Evolutionary conservation across 2,888 invertebrate genomes (phyloP), one percentile per base, ranked within the genome.

Genomic region (Cinara cedri): DNA sequence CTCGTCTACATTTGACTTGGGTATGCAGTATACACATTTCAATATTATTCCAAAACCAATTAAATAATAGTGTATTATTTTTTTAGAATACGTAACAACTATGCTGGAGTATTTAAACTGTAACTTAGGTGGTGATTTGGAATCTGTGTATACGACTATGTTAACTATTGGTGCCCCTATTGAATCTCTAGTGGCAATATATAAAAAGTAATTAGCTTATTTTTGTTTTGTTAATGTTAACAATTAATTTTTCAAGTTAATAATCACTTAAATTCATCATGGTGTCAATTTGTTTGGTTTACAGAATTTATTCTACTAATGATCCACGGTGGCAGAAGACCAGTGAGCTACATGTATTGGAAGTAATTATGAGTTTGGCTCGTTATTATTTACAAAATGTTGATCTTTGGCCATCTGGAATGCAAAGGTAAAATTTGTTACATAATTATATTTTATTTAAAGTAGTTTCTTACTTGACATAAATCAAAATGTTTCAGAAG

Each of bases 31-130:
- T 62, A 54, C 14, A 24, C 11, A 19, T 44, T 34, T 42, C 34
- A 34, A 51, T 13, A 11, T 75, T 55, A 26, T 49, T 44, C 54
- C 19, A 34, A 62, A 24, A 55, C 4, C 26, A n/a, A 81, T 55
- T 16, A 9, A 42, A n/a, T 2, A 24, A 11, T 57, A 42, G 13
- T 49, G 60, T 74, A 74, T 8, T 82, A 80, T 80, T 82, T 82
- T 63, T 82, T 87, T 85, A 91, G 93, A 90, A 84, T 94, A 92
- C 85, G 88, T 95, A n/a, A 89, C 93, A 4, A 90, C 91, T 81
- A 92, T 93, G 85, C 86, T 94, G 84, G 94, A 95, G 88, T 89
- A 92, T 83, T 89, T 92, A 85, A 91, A 91, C 82, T 93, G 93
- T 83, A 90, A 91, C 84, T 85, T 93, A 68, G 89, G 89, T 84